Percentiles rank a stretch among this genome's conserved stretches.
phyloP scores from a whole-genome alignment of 2,888 invertebrate genomes.

The Eulithis testata region DNA sequence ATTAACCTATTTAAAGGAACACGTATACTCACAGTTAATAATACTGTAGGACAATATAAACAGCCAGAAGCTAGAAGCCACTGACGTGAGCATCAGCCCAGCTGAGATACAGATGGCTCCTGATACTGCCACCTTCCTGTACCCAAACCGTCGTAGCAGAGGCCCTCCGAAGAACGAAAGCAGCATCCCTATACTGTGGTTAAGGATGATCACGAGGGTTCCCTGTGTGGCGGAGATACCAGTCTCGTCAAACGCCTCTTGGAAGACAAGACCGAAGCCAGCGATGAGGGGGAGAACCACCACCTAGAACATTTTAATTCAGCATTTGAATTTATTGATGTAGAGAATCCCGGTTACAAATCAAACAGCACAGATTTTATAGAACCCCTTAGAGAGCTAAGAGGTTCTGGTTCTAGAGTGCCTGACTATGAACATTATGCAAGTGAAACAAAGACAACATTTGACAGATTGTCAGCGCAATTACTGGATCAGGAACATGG shows the following conservation, averaged over 20 bases:
- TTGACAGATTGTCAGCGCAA: no score
- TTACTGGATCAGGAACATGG: no score
- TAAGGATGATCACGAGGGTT: slow-evolving; percentile 86
- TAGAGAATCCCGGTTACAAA: no score
- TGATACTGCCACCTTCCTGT: slow-evolving; percentile 85
- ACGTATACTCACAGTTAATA: slow-evolving; percentile 86
- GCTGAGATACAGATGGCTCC: slow-evolving; percentile 82
- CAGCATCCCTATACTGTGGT: slow-evolving; percentile 88
- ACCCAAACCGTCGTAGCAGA: slow-evolving; percentile 85
- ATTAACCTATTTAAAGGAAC: no score
- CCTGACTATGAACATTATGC: no score
- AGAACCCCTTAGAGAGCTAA: no score
- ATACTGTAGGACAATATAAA: slow-evolving; percentile 88
- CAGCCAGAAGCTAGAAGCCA: slow-evolving; percentile 81
- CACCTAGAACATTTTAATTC: slow-evolving; percentile 60
- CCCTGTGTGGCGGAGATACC: slow-evolving; percentile 85
- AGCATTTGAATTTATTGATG: no score
- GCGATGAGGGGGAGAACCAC: slow-evolving; percentile 85
- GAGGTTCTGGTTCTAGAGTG: no score
- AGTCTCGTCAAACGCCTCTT: slow-evolving; percentile 84
- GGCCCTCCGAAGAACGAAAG: slow-evolving; percentile 87
- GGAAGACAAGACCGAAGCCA: slow-evolving; percentile 87
- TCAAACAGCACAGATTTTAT: no score
- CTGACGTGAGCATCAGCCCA: slow-evolving; percentile 86
- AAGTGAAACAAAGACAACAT: no score